These are phyloP conservation scores for Chiridota heheva DNA, from an alignment of 35 echinoderm and acorn worm genomes.

Conservation along the genomic window DNA sequence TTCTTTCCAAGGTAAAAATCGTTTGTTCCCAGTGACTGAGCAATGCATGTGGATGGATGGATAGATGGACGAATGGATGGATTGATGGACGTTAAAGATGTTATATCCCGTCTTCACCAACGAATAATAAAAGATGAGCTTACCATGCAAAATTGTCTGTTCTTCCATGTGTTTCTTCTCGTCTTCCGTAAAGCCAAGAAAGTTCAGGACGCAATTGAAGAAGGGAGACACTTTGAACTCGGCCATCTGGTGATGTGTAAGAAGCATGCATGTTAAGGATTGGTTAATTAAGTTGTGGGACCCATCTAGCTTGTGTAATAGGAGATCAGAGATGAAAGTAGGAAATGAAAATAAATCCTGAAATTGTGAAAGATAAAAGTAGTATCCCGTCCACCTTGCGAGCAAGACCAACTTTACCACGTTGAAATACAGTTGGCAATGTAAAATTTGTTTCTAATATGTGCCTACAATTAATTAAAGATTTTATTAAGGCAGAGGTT, in stretches of 20 bases:
- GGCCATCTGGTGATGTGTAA: background rate
- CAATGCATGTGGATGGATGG: background rate
- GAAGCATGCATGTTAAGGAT: background rate
- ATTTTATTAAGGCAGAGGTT: too few relatives aligned
- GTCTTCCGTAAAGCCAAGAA: constrained; percentile 85
- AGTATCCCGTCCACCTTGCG: too few relatives aligned
- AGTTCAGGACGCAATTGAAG: constrained; percentile 64
- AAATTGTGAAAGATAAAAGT: too few relatives aligned
- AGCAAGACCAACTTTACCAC: too few relatives aligned
- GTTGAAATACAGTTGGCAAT: too few relatives aligned
- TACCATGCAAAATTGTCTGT: constrained; percentile 76
- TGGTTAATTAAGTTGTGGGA: background rate
- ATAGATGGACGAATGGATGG: background rate
- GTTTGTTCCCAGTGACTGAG: background rate
- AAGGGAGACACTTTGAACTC: constrained; percentile 84
- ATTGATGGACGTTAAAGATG: background rate
- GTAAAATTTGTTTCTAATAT: too few relatives aligned
- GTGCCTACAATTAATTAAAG: too few relatives aligned
- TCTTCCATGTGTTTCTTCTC: constrained; percentile 94
- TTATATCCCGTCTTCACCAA: background rate
- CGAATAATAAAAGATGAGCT: background rate
- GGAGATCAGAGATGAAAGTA: too few relatives aligned
- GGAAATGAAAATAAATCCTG: too few relatives aligned
- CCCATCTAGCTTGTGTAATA: background rate
- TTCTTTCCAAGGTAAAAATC: too few relatives aligned